Evolutionary conservation across 2,797 vertebrate species (phyloP).

Genomic region (Enteromius fasciolatus): DNA sequence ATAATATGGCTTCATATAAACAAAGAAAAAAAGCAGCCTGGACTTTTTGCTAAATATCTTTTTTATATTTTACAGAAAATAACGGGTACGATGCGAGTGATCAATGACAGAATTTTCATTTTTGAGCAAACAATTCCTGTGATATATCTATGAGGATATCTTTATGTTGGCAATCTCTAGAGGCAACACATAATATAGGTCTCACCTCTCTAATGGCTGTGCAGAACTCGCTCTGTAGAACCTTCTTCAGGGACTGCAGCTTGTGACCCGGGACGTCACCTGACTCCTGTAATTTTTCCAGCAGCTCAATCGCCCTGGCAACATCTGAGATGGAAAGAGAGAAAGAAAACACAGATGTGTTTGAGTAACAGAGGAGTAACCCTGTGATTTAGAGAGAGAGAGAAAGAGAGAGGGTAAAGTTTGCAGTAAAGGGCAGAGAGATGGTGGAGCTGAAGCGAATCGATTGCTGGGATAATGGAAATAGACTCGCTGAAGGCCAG

Average conservation of each 20-base stretch:
- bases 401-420: slow-evolving; percentile 49
- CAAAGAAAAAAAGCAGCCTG: neutral
- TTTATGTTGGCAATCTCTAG: neutral
- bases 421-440: slow-evolving; percentile 62
- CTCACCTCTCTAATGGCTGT: slow-evolving; percentile 98
- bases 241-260: slow-evolving; percentile 96
- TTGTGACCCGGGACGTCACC: slow-evolving; percentile 97
- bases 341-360: slow-evolving; percentile 27
- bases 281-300: slow-evolving; percentile 97
- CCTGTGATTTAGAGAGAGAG: slow-evolving; percentile 6
- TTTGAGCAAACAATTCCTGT: neutral
- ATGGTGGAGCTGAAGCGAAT: slow-evolving; percentile 58
- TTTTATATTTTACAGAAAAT: neutral
- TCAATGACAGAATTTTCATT: neutral
- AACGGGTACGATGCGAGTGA: neutral
- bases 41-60: neutral
- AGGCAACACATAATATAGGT: neutral
- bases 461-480: slow-evolving; percentile 69
- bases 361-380: neutral
- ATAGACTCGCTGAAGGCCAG: slow-evolving; percentile 62
- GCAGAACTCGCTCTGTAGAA: slow-evolving; percentile 99
- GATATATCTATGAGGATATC: neutral
- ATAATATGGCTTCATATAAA: neutral
- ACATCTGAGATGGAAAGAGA: slow-evolving; percentile 83
- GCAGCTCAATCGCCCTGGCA: slow-evolving; percentile 93